Base-by-base conservation (phyloP, 1,140 invertebrate species). In the Pectinophora gossypiella region DNA sequence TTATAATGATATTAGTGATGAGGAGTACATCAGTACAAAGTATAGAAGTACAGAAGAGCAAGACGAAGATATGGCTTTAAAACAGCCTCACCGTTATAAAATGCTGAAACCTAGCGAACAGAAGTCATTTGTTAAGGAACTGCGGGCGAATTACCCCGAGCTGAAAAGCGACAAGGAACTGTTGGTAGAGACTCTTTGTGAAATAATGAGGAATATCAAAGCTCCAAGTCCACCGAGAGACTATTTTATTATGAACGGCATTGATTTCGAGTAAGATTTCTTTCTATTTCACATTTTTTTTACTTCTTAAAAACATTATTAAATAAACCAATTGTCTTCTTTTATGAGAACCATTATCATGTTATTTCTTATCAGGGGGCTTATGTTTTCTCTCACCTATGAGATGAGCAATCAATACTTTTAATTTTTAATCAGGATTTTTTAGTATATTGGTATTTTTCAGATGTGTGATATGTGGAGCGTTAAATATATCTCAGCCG, bases 181-280 rank as follows among this genome's bases (percentile, higher is more conserved):
- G 4, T 51, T 84, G 1, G 51, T 81, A 6, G 61, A 64, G 15
- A 62, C 66, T 13, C 47, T 84, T 1, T 63, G 65, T 7, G 64
- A 71, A 23, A 71, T 85, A 3, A 85, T 84, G 82, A 68, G 63
- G 40, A 56, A 48, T 21, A 50, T 66, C 0, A 78, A 82, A 32
- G 55, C 61, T 7, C 78, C 79, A 1, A 51, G 56, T 13, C 67
- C 63, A 6, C 82, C 82, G 2, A 43, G 49, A 19, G 73, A 77
- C 21, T 76, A 64, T 51, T 83, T 54, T 65, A 51, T 72, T 1
- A 64, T 76, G 54, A 72, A 77, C 60, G 70, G 64, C 16, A 63
- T 64, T 16, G 72, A 68, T 62, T 73, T 71, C 48, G 64, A 78
- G 82, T 85, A 48, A 74, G 79, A 65, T 43, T 20, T 3, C 16